Conservation (phyloP, 2,888 invertebrate genomes). For the Acanthosepion pharaonis region DNA sequence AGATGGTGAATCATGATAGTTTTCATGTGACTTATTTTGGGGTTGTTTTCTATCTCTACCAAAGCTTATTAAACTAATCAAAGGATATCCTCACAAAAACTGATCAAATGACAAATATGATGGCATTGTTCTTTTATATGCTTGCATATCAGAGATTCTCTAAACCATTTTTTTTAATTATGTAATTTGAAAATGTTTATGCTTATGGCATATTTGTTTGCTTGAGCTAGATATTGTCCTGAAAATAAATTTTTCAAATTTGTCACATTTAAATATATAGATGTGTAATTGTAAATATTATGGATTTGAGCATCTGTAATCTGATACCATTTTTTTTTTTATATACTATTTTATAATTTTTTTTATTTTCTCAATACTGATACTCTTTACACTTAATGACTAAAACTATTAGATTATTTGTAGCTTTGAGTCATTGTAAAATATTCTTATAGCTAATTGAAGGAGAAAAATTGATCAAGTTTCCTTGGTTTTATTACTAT, state of each 20-base stretch:
- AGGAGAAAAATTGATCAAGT: too few species aligned
- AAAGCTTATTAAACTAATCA: background rate
- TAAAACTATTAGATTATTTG: background rate
- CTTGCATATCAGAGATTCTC: too few species aligned
- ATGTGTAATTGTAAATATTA: background rate
- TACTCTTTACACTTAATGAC: background rate
- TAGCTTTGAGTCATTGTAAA: background rate
- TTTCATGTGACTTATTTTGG: background rate
- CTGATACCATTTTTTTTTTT: too few species aligned
- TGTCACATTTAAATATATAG: background rate
- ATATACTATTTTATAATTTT: too few species aligned
- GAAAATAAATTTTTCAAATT: background rate
- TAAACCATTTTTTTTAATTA: too few species aligned
- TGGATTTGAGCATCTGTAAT: too few species aligned
- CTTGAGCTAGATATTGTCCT: background rate
- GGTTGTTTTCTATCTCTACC: background rate
- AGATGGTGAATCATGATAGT: too few species aligned
- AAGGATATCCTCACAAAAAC: background rate
- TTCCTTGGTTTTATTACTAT: too few species aligned
- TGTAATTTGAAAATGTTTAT: too few species aligned
- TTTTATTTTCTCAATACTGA: background rate
- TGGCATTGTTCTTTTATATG: background rate
- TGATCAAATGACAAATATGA: background rate
- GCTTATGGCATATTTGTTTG: too few species aligned
- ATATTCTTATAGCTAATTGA: too few species aligned